phyloP scores from a whole-genome alignment of 2,888 invertebrate genomes.

The Macrophya annulata region DNA sequence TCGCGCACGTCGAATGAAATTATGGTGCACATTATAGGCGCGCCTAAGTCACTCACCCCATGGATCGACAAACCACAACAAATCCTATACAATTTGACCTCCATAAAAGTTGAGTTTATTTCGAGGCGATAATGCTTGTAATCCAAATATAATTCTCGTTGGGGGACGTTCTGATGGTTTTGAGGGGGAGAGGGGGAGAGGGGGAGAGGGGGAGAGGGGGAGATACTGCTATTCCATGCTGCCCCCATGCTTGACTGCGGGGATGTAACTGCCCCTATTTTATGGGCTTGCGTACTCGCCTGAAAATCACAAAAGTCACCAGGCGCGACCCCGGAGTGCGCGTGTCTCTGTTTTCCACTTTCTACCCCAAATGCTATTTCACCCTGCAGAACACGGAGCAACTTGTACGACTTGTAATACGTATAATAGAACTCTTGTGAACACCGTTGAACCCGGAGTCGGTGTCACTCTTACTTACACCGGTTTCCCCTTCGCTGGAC shows the following conservation, averaged over 20 bases:
- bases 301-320: conserved; percentile 68
- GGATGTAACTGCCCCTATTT: conserved; percentile 57
- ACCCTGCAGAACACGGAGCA: conserved; percentile 57
- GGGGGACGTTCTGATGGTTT: conserved; percentile 54
- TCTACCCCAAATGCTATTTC: conserved; percentile 65
- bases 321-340: conserved; percentile 56
- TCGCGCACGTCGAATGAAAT: background rate
- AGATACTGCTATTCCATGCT: conserved; percentile 60
- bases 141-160: conserved; percentile 79
- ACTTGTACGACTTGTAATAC: conserved; percentile 40
- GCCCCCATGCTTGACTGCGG: conserved; percentile 56
- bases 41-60: conserved; percentile 5
- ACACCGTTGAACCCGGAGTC: background rate
- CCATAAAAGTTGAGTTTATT: conserved; percentile 79
- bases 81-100: conserved; percentile 72
- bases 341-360: conserved; percentile 59
- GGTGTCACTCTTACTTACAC: conserved; percentile 13
- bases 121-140: conserved; percentile 79
- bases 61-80: conserved; percentile 57
- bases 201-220: too few species aligned
- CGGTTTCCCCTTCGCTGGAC: background rate
- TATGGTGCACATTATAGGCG: background rate
- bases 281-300: conserved; percentile 63
- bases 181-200: conserved; percentile 21
- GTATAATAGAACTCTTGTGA: conserved; percentile 8